phyloP scores from a whole-genome alignment of 1,140 invertebrate genomes.

The Neuroterus valhalla region DNA sequence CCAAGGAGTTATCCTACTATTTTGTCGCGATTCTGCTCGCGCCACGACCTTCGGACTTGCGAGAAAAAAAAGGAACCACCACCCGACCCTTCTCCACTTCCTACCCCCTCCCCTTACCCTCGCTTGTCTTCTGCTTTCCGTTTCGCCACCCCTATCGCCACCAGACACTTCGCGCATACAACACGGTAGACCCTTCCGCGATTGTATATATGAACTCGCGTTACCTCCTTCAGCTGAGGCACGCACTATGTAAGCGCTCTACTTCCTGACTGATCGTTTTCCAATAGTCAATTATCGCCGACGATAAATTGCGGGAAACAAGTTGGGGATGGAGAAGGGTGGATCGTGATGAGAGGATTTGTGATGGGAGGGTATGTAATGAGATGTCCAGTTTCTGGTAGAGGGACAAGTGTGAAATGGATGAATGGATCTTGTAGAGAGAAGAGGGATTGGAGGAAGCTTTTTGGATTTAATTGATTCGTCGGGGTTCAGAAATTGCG shows the following conservation, averaged over 20 bases:
- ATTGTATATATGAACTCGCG: not conserved
- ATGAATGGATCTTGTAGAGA: no score
- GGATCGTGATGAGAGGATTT: not conserved
- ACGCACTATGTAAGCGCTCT: constrained; percentile 1
- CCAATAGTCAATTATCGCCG: constrained; percentile 46
- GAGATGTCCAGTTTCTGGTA: not conserved
- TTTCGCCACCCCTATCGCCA: no score
- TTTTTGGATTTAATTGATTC: constrained; percentile 3
- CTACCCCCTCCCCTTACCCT: not conserved
- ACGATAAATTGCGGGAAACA: constrained; percentile 40
- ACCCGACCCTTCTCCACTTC: not conserved
- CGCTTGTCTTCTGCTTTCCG: not conserved
- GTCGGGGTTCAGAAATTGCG: not conserved
- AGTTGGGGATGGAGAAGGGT: not conserved
- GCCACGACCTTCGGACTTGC: constrained; percentile 36
- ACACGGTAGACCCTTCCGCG: not conserved
- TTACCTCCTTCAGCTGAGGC: not conserved
- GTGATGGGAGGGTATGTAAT: not conserved
- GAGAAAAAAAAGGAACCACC: constrained; percentile 33
- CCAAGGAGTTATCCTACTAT: constrained; percentile 30
- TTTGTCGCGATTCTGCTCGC: constrained; percentile 27
- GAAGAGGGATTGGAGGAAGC: not conserved
- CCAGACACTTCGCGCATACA: not conserved
- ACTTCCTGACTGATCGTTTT: constrained; percentile 45
- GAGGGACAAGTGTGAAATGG: no score